phyloP scores from a whole-genome alignment of 2,113 vertebrate species.

The Synchiropus splendidus region DNA sequence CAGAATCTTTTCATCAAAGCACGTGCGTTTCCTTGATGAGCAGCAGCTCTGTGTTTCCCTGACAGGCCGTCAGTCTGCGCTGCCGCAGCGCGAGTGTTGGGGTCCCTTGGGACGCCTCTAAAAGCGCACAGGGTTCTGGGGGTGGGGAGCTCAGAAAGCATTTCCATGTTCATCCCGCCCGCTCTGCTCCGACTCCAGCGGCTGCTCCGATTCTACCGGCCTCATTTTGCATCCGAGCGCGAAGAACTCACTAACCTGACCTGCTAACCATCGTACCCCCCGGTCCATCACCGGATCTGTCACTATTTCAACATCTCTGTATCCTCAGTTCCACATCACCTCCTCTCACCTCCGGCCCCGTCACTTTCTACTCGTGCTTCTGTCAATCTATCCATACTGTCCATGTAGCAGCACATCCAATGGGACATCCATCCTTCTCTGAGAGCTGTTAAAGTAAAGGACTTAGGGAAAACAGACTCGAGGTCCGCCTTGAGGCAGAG shows the following conservation, averaged over 20 bases:
- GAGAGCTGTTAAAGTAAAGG: slow-evolving; percentile 17
- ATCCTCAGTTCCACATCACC: slow-evolving; percentile 50
- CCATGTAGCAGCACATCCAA: slow-evolving; percentile 25
- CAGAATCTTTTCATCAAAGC: background rate
- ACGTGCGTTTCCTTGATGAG: slow-evolving; percentile 13
- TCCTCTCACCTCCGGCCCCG: slow-evolving; percentile 29
- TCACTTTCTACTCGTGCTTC: slow-evolving; percentile 28
- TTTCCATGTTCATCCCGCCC: slow-evolving; percentile 63
- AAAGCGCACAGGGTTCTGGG: slow-evolving; percentile 52
- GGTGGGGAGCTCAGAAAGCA: slow-evolving; percentile 55
- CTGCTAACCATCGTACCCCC: slow-evolving; percentile 6
- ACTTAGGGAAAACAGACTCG: too few relatives aligned
- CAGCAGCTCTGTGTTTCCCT: slow-evolving; percentile 25
- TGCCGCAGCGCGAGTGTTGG: slow-evolving; percentile 26
- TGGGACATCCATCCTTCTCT: slow-evolving; percentile 34
- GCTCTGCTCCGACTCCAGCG: slow-evolving; percentile 29
- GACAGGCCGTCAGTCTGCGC: slow-evolving; percentile 49
- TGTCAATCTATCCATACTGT: slow-evolving; percentile 31
- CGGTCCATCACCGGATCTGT: slow-evolving; percentile 36
- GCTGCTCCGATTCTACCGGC: slow-evolving; percentile 14
- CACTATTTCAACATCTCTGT: slow-evolving; percentile 40
- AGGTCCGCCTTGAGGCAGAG: too few relatives aligned
- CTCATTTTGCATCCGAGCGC: slow-evolving; percentile 34
- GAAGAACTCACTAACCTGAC: slow-evolving; percentile 31
- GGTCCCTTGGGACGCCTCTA: slow-evolving; percentile 54